Evolutionary conservation across 2,113 vertebrate genomes (phyloP), one percentile per base, ranked within the genome.

Genomic region (Ochotona princeps): DNA sequence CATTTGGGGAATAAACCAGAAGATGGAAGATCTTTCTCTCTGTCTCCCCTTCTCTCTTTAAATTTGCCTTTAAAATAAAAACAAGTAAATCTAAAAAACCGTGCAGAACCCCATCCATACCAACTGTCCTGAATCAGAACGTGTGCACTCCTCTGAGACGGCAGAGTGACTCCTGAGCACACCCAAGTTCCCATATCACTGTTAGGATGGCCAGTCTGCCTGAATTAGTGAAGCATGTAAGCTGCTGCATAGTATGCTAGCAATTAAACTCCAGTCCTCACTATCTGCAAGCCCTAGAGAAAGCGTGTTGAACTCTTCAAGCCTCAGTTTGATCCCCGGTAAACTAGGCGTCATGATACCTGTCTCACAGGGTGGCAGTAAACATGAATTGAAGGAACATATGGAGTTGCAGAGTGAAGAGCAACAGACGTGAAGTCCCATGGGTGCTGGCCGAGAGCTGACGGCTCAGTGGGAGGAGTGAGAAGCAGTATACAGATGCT

Each of bases 241-340:
- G 20, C 7, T 10, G 8, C 63, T 28, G 32, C 26, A 28, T 0
- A 25, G 9, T 3, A 2, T 25, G n/a, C 76, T 61, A 85, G 78
- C 63, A 92, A 72, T 25, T 35, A 28, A 86, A 15, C 35, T n/a
- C 61, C 18, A 49, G 66, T 15, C 17, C 76, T n/a, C 17, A 73
- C 75, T 35, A 84, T n/a, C 21, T 87, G 12, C 47, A 26, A 20
- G 2, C 14, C 10, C 54, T 38, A 82, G 20, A 73, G 21, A 28
- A 89, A 83, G 18, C 54, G 66, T 74, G 11, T 60, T 51, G 23
- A n/a, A 5, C 18, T 75, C 20, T 66, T 25, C 75, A n/a, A 61
- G 72, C 32, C 72, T 95, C 49, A 54, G 65, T 90, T 60, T 93
- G 14, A 20, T 49, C 13, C 28, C 87, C 28, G 92, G 12, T 20